Percentiles rank a stretch among this genome's conserved stretches.
These are phyloP conservation scores for Epinotia brunnichana DNA, from an alignment of 2,888 invertebrate species.

Conservation along the genomic window DNA sequence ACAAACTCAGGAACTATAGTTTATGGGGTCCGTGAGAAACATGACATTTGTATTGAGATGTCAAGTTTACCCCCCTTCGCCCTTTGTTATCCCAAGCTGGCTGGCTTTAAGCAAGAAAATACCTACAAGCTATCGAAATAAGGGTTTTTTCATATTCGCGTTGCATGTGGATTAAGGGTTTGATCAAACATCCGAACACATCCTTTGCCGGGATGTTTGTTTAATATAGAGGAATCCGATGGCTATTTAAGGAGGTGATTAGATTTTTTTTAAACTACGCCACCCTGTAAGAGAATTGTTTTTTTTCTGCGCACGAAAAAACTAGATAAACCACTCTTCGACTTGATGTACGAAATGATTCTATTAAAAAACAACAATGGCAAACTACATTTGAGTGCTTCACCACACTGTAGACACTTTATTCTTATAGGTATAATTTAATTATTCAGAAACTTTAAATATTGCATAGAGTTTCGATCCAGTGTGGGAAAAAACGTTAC, in stretches of 20 bases:
- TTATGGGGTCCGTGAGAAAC: constrained; percentile 18
- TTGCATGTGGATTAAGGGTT: background rate
- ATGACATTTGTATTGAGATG: constrained; percentile 25
- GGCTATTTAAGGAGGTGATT: background rate
- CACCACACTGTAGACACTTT: too few relatives aligned
- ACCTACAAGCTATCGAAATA: background rate
- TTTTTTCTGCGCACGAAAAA: too few relatives aligned
- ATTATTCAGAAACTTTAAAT: too few relatives aligned
- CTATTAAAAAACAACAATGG: too few relatives aligned
- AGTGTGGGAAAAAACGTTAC: too few relatives aligned
- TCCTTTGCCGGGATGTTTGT: background rate
- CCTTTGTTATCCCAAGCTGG: background rate
- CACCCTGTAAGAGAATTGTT: too few relatives aligned
- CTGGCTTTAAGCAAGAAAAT: constrained; percentile 2
- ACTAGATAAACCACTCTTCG: too few relatives aligned
- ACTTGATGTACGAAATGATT: too few relatives aligned
- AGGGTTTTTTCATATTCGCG: background rate
- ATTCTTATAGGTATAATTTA: too few relatives aligned
- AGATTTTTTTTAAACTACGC: too few relatives aligned
- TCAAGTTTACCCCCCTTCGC: constrained; percentile 18
- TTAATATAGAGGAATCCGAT: background rate
- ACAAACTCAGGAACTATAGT: constrained; percentile 21
- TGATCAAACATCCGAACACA: constrained; percentile 2
- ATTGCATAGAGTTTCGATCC: too few relatives aligned
- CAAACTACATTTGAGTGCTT: too few relatives aligned